Evolutionary conservation across 2,113 vertebrate species (phyloP), one percentile per base, ranked within the genome.

Genomic region (Thomomys bottae): DNA sequence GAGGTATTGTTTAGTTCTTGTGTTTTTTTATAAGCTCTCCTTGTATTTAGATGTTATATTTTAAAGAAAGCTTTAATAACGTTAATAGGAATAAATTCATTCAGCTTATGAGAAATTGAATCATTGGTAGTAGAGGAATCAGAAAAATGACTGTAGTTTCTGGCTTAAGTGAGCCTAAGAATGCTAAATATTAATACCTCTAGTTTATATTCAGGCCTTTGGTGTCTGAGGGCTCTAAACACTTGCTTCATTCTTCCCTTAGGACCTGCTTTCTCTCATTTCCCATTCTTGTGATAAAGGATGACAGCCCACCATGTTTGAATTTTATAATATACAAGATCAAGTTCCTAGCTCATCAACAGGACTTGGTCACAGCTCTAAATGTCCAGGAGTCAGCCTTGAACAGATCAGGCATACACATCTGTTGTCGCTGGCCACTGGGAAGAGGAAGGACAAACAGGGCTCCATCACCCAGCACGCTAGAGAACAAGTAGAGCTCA

Each of bases 31-130:
- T 18, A 67, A 36, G 17, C 3, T 84, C 26, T n/a, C 11, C 36
- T 34, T 34, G 18, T 54, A 17, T 54, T 54, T 54, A 54, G 49
- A 24, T 68, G 32, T 2, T 83, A 30, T 93, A 49, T 73, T 87
- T 94, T 63, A 90, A 89, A 71, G 49, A 67, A 5, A 42, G 15
- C 36, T 76, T 89, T 91, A 82, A 80, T 71, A 88, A 45, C 82
- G 30, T 71, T 84, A 34, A 63, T 49, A 86, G 63, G 24, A 92
- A 66, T 72, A 17, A 93, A 45, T 18, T 9, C 40, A 59, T 68
- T 92, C 26, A 72, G 23, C 49, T 84, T 72, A 54, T n/a, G 20
- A 32, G 32, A 88, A 84, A 95, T 26, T 15, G 14, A 79, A 63
- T 36, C 32, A 7, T 4, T 3, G 1, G 45, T 67, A 36, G 34